Evolutionary conservation across 1,140 invertebrate species (phyloP).

Genomic region (Drosophila burlai): DNA sequence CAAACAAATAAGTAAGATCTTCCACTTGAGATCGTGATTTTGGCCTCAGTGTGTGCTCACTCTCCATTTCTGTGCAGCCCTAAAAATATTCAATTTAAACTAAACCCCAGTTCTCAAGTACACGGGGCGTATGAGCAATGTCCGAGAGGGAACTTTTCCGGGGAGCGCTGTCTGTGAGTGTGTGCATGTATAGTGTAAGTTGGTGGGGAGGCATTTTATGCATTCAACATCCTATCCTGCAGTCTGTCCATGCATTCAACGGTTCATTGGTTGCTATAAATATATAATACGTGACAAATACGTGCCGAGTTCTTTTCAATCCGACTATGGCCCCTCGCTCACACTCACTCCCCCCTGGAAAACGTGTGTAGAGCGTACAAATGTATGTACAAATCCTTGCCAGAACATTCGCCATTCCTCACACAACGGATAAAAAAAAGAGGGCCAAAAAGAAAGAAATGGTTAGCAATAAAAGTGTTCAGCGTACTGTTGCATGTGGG

Average conservation of each 20-base stretch:
- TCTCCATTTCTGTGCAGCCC: conserved; percentile 6
- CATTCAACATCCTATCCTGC: conserved; percentile 62
- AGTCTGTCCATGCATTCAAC: conserved; percentile 75
- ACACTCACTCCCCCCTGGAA: background rate
- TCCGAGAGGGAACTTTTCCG: conserved; percentile 15
- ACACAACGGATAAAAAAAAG: conserved; percentile 35
- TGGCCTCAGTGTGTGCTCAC: conserved; percentile 7
- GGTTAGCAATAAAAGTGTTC: conserved; percentile 81
- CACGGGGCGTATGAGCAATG: conserved; percentile 77
- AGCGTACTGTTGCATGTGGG: conserved; percentile 72
- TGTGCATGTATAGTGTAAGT: background rate
- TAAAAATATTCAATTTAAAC: conserved; percentile 73
- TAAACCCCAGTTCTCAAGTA: conserved; percentile 66
- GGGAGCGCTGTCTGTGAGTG: background rate
- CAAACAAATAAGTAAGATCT: background rate
- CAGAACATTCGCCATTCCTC: conserved; percentile 56
- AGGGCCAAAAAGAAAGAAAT: conserved; percentile 55
- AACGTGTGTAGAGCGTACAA: conserved; percentile 54
- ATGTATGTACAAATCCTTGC: conserved; percentile 70
- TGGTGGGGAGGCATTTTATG: conserved; percentile 59
- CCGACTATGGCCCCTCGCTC: conserved; percentile 21
- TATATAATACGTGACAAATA: conserved; percentile 84
- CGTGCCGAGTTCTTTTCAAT: conserved; percentile 82
- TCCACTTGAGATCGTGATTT: background rate
- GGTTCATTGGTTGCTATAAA: conserved; percentile 83